These are phyloP conservation scores for Neomicropteryx cornuta DNA, from an alignment of 1,140 invertebrate genomes.

Conservation along the genomic window DNA sequence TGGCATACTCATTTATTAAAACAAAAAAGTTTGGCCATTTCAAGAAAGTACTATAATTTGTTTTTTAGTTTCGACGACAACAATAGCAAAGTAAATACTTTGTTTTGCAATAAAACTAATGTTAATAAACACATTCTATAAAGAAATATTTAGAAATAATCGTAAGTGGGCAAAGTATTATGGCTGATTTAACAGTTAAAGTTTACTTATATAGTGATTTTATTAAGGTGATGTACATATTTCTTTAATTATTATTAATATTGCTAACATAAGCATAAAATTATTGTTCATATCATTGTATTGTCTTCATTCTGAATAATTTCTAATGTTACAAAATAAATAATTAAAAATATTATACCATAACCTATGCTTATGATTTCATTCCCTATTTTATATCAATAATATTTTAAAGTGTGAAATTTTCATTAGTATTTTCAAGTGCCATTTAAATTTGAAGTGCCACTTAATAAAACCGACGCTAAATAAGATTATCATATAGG, in stretches of 20 bases:
- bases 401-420: too few species aligned
- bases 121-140: constrained; percentile 18
- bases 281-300: constrained; percentile 46
- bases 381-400: neutral
- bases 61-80: too few species aligned
- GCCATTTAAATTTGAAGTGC: too few species aligned
- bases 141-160: constrained; percentile 26
- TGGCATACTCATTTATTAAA: too few species aligned
- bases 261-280: constrained; percentile 32
- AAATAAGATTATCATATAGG: too few species aligned
- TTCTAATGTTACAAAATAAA: constrained; percentile 45
- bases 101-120: constrained; percentile 27
- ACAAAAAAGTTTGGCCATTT: too few species aligned
- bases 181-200: constrained; percentile 29
- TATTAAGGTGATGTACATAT: too few species aligned
- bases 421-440: too few species aligned
- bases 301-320: constrained; percentile 45
- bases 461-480: too few species aligned
- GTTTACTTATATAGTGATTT: constrained; percentile 29
- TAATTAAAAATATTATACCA: constrained; percentile 44
- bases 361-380: too few species aligned
- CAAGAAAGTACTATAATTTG: too few species aligned
- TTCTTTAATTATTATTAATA: constrained; percentile 27
- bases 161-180: constrained; percentile 20
- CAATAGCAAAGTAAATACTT: too few species aligned